Conservation (phyloP, 2,888 invertebrate genomes). For the Caradrina kadenii region DNA sequence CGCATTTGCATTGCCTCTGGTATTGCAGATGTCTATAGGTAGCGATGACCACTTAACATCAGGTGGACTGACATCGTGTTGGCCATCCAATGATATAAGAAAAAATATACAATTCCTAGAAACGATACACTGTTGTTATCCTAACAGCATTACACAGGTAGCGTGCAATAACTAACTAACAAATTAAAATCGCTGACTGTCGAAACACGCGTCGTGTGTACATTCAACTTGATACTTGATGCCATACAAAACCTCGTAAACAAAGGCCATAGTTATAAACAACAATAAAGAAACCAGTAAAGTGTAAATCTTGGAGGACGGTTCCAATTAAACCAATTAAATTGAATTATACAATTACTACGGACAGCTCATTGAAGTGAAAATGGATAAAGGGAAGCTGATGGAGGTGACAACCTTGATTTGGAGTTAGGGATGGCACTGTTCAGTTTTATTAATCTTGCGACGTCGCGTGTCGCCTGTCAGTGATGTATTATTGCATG, state of each 20-base stretch:
- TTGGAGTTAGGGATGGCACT: constrained; percentile 41
- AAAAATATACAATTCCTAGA: too few species aligned
- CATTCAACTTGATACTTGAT: constrained; percentile 8
- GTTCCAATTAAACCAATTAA: constrained; percentile 68
- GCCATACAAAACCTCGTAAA: constrained; percentile 38
- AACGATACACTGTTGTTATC: too few species aligned
- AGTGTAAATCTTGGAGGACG: constrained; percentile 53
- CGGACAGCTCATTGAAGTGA: constrained; percentile 48
- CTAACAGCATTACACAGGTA: too few species aligned
- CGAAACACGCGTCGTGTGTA: not conserved
- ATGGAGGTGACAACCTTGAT: constrained; percentile 54
- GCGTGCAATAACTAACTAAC: not conserved
- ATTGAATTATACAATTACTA: constrained; percentile 63
- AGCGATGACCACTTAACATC: too few species aligned
- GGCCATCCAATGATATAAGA: too few species aligned
- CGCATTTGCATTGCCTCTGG: too few species aligned
- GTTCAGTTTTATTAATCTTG: not conserved
- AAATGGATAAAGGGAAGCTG: constrained; percentile 56
- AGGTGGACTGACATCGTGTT: too few species aligned
- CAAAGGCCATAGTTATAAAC: constrained; percentile 55
- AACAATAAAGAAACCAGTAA: constrained; percentile 58
- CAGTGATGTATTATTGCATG: too few species aligned
- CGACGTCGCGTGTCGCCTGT: not conserved
- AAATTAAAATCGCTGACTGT: constrained; percentile 23
- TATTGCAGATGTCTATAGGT: too few species aligned